Conservation (phyloP, 2,113 vertebrate genomes). For the Brienomyrus brachyistius region DNA sequence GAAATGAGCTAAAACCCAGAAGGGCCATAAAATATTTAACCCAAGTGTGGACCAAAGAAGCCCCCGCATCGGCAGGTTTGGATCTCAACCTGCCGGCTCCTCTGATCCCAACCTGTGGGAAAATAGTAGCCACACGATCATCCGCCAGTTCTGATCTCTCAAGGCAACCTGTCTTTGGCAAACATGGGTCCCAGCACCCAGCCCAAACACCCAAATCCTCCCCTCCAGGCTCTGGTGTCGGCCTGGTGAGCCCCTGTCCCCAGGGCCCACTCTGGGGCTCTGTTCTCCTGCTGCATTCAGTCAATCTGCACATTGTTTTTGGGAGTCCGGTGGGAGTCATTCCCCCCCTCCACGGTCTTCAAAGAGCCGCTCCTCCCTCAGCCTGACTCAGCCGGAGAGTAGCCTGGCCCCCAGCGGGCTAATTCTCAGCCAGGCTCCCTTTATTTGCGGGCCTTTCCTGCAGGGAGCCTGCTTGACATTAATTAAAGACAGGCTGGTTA, state of each 20-base stretch:
- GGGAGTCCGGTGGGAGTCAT: conserved; percentile 46
- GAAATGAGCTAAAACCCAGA: neutral
- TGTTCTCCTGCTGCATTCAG: conserved; percentile 34
- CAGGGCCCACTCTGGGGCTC: conserved; percentile 18
- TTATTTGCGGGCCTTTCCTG: conserved; percentile 40
- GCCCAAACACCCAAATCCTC: neutral
- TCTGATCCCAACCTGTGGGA: neutral
- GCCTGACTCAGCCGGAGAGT: conserved; percentile 39
- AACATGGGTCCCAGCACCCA: neutral
- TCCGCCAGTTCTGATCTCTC: neutral
- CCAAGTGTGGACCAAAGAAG: neutral
- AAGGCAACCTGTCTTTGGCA: neutral
- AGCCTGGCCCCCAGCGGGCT: conserved; percentile 50
- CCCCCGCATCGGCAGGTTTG: neutral
- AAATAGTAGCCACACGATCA: neutral
- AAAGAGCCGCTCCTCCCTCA: conserved; percentile 36
- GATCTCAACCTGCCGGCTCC: neutral
- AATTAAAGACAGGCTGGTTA: conserved; percentile 50
- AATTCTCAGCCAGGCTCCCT: conserved; percentile 51
- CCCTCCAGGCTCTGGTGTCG: neutral
- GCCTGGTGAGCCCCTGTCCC: conserved; percentile 8
- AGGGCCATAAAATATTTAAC: neutral
- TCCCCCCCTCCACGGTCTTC: conserved; percentile 54
- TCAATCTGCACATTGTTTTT: conserved; percentile 39
- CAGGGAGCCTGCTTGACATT: conserved; percentile 33